Conservation (phyloP, 2,888 invertebrate species). For the Erynnis tages region DNA sequence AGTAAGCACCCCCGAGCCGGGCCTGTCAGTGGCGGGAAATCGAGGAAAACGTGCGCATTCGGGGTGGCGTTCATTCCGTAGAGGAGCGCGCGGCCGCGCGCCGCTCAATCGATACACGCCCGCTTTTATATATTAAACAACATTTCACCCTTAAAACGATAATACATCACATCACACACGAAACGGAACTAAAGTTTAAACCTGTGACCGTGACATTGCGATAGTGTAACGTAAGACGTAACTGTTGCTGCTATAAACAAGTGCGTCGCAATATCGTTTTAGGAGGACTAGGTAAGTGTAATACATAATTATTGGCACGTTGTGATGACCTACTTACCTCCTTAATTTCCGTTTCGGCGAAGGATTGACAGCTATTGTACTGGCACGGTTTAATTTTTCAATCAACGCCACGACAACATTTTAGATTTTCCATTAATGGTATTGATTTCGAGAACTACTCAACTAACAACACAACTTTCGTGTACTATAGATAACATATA, state of each 20-base stretch:
- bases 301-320: conserved; percentile 70
- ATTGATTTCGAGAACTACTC: conserved; percentile 10
- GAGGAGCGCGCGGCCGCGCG: conserved; percentile 67
- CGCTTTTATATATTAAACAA: conserved; percentile 40
- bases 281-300: conserved; percentile 63
- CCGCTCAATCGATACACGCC: conserved; percentile 67
- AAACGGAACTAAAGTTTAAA: conserved; percentile 8
- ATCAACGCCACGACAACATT: conserved; percentile 27
- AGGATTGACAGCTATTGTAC: conserved; percentile 9
- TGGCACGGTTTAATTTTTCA: not conserved
- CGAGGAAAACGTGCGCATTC: conserved; percentile 73
- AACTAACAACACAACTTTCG: too few relatives aligned
- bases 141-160: conserved; percentile 19
- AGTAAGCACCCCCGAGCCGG: conserved; percentile 29
- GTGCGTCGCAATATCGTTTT: conserved; percentile 61
- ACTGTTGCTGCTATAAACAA: conserved; percentile 39
- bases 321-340: conserved; percentile 68
- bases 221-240: conserved; percentile 11
- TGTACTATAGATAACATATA: not conserved
- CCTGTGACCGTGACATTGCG: conserved; percentile 13
- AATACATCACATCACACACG: conserved; percentile 1
- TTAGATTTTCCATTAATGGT: conserved; percentile 18
- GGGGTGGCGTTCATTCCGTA: conserved; percentile 62
- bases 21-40: conserved; percentile 59
- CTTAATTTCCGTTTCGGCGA: conserved; percentile 10